phyloP scores from a whole-genome alignment of 2,888 invertebrate genomes.

The Blera fallax region DNA sequence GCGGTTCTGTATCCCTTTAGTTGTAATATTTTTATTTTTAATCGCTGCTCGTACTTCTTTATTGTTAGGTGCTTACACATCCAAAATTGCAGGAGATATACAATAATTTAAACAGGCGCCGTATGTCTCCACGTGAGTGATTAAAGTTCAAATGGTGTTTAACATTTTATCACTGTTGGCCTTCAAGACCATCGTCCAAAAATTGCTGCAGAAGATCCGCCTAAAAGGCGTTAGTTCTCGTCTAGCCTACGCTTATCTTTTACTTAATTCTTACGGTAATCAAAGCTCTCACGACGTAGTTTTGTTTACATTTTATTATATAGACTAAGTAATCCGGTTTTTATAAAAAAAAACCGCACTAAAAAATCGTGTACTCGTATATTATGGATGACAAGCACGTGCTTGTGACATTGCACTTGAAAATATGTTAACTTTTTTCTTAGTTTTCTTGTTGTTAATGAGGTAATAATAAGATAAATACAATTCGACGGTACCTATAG shows the following conservation, averaged over 20 bases:
- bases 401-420: constrained; percentile 49
- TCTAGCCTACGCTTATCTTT: background rate
- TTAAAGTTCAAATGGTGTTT: too few species aligned
- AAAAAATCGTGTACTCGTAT: background rate
- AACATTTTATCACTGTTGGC: too few species aligned
- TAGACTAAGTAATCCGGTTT: background rate
- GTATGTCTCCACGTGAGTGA: too few species aligned
- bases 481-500: background rate
- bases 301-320: background rate
- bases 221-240: background rate
- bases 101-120: too few species aligned
- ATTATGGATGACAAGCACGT: constrained; percentile 22
- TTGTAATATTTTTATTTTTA: too few species aligned
- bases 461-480: constrained; percentile 18
- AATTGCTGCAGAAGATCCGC: background rate
- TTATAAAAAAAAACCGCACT: background rate
- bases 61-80: too few species aligned
- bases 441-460: background rate
- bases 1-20: too few species aligned
- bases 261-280: background rate
- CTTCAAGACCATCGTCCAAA: background rate
- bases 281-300: background rate
- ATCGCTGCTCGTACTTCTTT: too few species aligned
- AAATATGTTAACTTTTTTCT: background rate
- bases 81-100: too few species aligned